A percentile compares a stretch with the other conserved stretches of the same genome.
Conservation (phyloP, 2,797 vertebrate genomes). For the Tokudaia muenninki region DNA sequence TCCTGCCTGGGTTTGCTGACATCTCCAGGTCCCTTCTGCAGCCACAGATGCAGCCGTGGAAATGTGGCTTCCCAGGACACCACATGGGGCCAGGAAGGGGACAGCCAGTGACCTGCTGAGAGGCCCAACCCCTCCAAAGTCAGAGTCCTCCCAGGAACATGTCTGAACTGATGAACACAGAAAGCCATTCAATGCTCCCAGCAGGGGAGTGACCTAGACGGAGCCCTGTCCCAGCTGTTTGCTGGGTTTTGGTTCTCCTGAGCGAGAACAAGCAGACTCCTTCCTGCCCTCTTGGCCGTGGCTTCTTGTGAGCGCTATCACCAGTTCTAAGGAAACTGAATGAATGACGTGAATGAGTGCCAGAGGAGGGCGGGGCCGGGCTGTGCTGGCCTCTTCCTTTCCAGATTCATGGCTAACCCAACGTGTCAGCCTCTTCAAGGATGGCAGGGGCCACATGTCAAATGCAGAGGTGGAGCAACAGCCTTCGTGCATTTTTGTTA, state of each 20-base stretch:
- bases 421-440: neutral
- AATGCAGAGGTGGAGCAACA: neutral
- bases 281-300: slow-evolving; percentile 74
- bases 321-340: slow-evolving; percentile 74
- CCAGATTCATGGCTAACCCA: neutral
- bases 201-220: slow-evolving; percentile 43
- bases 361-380: neutral
- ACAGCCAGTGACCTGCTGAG: slow-evolving; percentile 43
- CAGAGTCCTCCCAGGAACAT: slow-evolving; percentile 54
- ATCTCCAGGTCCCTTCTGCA: slow-evolving; percentile 69
- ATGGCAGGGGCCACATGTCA: slow-evolving; percentile 26
- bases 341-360: neutral
- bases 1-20: slow-evolving; percentile 78
- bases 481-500: neutral
- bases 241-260: slow-evolving; percentile 38
- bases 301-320: slow-evolving; percentile 59
- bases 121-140: slow-evolving; percentile 24
- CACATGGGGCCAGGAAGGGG: neutral
- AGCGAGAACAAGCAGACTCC: slow-evolving; percentile 68
- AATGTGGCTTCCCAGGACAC: slow-evolving; percentile 48
- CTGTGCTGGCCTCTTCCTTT: slow-evolving; percentile 55
- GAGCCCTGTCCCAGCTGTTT: slow-evolving; percentile 75
- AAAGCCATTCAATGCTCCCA: slow-evolving; percentile 59
- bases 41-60: slow-evolving; percentile 30
- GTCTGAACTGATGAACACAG: slow-evolving; percentile 27